Evolutionary conservation across 2,888 invertebrate species (phyloP).

Genomic region (Brachynemurus nebulosus): DNA sequence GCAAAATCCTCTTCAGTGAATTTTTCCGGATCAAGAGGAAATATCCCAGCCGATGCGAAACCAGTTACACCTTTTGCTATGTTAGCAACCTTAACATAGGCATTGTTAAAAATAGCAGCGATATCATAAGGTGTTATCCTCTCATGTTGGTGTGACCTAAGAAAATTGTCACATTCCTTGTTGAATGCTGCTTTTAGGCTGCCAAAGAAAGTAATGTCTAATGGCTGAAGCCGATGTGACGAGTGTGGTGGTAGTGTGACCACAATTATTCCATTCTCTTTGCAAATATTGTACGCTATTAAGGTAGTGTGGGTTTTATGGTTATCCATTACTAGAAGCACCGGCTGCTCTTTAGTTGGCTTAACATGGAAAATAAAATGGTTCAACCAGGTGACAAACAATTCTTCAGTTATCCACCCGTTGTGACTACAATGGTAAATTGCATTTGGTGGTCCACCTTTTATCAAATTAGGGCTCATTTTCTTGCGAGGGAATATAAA

Average conservation of each 20-base stretch:
- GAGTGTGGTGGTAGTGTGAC: not conserved
- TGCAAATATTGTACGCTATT: not conserved
- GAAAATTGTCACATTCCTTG: slow-evolving; percentile 7
- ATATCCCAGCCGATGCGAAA: slow-evolving; percentile 4
- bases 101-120: slow-evolving; percentile 10
- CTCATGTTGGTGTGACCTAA: slow-evolving; percentile 3
- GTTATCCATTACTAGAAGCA: not conserved
- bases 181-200: slow-evolving; percentile 1
- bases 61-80: slow-evolving; percentile 5
- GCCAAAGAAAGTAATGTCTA: slow-evolving; percentile 8
- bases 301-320: not conserved
- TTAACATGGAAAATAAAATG: slow-evolving; percentile 10
- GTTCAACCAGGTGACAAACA: slow-evolving; percentile 10
- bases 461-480: slow-evolving; percentile 6
- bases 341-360: slow-evolving; percentile 7
- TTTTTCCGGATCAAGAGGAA: slow-evolving; percentile 1
- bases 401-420: slow-evolving; percentile 11
- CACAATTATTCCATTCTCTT: not conserved
- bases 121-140: slow-evolving; percentile 10
- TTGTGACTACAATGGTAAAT: slow-evolving; percentile 3
- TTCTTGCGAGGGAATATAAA: slow-evolving; percentile 12
- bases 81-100: slow-evolving; percentile 7
- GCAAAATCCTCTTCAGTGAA: not conserved
- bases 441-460: slow-evolving; percentile 9
- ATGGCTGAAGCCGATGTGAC: slow-evolving; percentile 5